A percentile compares a stretch with the other conserved stretches of the same genome.
Conservation (phyloP, 1,140 invertebrate genomes). For the Drosophila mauritiana region DNA sequence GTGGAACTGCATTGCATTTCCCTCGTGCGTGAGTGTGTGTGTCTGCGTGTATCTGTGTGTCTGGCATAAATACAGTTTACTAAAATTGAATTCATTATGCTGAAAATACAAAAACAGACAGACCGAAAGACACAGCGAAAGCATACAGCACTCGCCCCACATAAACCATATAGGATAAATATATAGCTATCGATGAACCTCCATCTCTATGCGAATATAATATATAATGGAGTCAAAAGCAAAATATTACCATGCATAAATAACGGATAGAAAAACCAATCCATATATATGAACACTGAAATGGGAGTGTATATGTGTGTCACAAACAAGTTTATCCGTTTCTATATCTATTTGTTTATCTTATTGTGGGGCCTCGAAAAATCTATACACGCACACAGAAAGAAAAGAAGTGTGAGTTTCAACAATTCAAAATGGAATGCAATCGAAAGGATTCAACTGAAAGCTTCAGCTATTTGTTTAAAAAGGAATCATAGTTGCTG, state of each 20-base stretch:
- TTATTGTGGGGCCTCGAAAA: constrained; percentile 13
- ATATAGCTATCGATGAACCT: constrained; percentile 25
- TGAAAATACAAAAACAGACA: constrained; percentile 40
- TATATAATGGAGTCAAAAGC: constrained; percentile 48
- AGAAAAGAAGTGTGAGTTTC: neutral
- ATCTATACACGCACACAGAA: constrained; percentile 7
- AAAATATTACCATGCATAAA: constrained; percentile 60
- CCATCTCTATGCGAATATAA: constrained; percentile 28
- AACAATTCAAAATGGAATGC: too few relatives aligned
- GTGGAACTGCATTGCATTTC: constrained; percentile 20
- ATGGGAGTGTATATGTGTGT: constrained; percentile 14
- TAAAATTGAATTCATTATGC: constrained; percentile 59
- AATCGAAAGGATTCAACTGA: too few relatives aligned
- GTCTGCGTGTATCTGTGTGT: neutral
- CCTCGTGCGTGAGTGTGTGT: neutral
- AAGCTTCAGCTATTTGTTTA: neutral
- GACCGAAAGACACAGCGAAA: constrained; percentile 13
- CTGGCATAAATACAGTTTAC: constrained; percentile 41
- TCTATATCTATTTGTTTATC: constrained; percentile 54
- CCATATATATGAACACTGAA: neutral
- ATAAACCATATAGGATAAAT: constrained; percentile 28
- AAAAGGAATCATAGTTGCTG: too few relatives aligned
- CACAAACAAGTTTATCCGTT: constrained; percentile 50
- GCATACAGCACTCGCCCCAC: constrained; percentile 17
- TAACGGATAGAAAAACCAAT: constrained; percentile 12